phyloP scores from a whole-genome alignment of 2,888 invertebrate species.

The Ditylenchus weischeri region DNA sequence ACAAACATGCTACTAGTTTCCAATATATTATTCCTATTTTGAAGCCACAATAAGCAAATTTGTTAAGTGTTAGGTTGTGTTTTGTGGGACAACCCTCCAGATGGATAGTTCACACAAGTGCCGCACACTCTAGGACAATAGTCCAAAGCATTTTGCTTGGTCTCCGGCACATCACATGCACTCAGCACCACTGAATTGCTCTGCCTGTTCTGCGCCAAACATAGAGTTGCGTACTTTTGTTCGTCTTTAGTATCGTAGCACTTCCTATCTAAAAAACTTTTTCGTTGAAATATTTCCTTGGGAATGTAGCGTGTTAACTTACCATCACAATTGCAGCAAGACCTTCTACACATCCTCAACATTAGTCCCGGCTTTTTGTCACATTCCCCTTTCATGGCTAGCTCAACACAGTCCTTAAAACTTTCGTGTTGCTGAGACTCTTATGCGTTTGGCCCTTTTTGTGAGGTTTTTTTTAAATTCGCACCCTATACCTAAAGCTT shows the following conservation, averaged over 20 bases:
- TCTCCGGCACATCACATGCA: conserved; percentile 19
- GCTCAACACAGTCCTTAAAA: conserved; percentile 28
- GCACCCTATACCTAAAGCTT: too few species aligned
- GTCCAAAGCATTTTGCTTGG: conserved; percentile 30
- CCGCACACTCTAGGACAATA: conserved; percentile 19
- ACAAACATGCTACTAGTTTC: too few species aligned
- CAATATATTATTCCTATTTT: too few species aligned
- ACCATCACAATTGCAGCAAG: conserved; percentile 37
- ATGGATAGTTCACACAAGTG: too few species aligned
- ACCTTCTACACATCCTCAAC: conserved; percentile 31
- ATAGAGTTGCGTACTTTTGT: conserved; percentile 27
- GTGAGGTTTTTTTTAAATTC: too few species aligned
- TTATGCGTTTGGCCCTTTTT: too few species aligned
- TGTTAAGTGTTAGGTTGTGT: too few species aligned
- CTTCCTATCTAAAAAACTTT: conserved; percentile 25
- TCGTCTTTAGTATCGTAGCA: conserved; percentile 32
- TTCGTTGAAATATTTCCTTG: neutral
- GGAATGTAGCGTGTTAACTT: neutral
- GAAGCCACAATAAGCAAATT: too few species aligned
- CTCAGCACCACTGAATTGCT: conserved; percentile 5
- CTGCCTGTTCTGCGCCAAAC: conserved; percentile 16
- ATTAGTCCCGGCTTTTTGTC: conserved; percentile 36
- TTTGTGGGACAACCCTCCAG: too few species aligned
- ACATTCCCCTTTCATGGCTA: conserved; percentile 31
- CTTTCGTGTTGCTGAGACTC: too few species aligned